A percentile compares a stretch with the other conserved stretches of the same genome.
Conservation (phyloP, 2,888 invertebrate genomes). For the Tinea trinotella region DNA sequence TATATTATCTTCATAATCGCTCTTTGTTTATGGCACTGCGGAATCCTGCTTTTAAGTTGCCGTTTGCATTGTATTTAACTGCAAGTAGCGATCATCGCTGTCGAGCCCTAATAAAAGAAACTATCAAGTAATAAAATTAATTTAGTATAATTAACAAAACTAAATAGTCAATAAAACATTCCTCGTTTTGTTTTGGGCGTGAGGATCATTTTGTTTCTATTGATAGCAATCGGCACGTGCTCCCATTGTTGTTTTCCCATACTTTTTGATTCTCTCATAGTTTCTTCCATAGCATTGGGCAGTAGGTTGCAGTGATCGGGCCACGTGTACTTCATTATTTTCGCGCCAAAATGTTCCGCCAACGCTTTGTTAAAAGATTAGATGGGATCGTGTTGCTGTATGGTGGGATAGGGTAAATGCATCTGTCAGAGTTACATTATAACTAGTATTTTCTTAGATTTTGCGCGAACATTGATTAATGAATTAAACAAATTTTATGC, state of each 20-base stretch:
- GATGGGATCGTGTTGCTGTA: slow-evolving; percentile 43
- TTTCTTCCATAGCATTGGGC: slow-evolving; percentile 1
- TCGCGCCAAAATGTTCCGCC: slow-evolving; percentile 69
- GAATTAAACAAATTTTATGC: too few species aligned
- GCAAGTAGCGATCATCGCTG: too few species aligned
- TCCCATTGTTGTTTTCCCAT: slow-evolving; percentile 28
- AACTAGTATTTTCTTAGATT: too few species aligned
- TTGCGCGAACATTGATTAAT: too few species aligned
- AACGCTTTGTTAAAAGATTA: slow-evolving; percentile 68
- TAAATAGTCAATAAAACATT: slow-evolving; percentile 19
- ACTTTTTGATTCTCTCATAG: slow-evolving; percentile 19
- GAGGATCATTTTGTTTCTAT: slow-evolving; percentile 29
- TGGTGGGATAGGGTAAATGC: background rate
- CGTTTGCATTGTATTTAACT: too few species aligned
- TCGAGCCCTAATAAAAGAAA: too few species aligned
- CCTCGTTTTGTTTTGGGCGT: slow-evolving; percentile 43
- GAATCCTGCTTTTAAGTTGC: too few species aligned
- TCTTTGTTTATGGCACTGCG: too few species aligned
- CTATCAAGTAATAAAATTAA: too few species aligned
- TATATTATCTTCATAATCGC: too few species aligned
- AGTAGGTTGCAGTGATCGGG: slow-evolving; percentile 24
- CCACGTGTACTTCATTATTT: slow-evolving; percentile 70
- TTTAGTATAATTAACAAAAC: background rate
- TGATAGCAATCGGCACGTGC: slow-evolving; percentile 63
- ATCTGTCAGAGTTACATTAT: too few species aligned